Conservation (phyloP, 2,113 vertebrate species). For the Psittacus erithacus region DNA sequence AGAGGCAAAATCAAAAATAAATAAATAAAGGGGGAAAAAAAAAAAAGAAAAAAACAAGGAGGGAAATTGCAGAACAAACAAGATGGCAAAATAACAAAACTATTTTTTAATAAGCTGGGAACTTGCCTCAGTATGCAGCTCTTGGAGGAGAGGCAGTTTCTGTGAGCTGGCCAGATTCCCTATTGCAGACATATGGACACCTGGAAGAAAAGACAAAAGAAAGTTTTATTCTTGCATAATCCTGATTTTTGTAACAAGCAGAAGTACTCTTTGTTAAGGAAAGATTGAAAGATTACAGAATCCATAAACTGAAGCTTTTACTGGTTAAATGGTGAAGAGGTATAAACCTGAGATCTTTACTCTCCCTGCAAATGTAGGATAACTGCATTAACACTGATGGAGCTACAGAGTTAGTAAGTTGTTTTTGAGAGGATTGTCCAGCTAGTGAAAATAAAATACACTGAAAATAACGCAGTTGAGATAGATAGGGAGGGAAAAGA, state of each 20-base stretch:
- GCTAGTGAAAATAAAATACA: neutral
- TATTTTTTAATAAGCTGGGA: slow-evolving; percentile 73
- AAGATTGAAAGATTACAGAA: neutral
- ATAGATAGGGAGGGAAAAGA: neutral
- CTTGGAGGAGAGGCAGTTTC: slow-evolving; percentile 29
- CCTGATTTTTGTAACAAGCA: neutral
- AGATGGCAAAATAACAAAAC: slow-evolving; percentile 62
- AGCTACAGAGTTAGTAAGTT: neutral
- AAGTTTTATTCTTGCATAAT: slow-evolving; percentile 34
- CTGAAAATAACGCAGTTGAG: neutral
- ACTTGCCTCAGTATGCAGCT: slow-evolving; percentile 52
- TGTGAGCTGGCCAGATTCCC: slow-evolving; percentile 42
- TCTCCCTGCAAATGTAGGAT: neutral
- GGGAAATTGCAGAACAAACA: slow-evolving; percentile 42
- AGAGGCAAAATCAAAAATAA: neutral
- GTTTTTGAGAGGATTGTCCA: neutral
- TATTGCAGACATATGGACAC: slow-evolving; percentile 4
- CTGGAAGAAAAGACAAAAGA: slow-evolving; percentile 39
- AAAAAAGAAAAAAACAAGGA: neutral
- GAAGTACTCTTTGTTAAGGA: neutral
- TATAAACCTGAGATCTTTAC: neutral
- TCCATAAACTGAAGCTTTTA: neutral
- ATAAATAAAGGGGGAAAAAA: neutral
- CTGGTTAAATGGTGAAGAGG: neutral
- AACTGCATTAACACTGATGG: neutral